These are phyloP conservation scores for Chrysina gloriosa DNA, from an alignment of 2,888 invertebrate species.

Conservation along the genomic window DNA sequence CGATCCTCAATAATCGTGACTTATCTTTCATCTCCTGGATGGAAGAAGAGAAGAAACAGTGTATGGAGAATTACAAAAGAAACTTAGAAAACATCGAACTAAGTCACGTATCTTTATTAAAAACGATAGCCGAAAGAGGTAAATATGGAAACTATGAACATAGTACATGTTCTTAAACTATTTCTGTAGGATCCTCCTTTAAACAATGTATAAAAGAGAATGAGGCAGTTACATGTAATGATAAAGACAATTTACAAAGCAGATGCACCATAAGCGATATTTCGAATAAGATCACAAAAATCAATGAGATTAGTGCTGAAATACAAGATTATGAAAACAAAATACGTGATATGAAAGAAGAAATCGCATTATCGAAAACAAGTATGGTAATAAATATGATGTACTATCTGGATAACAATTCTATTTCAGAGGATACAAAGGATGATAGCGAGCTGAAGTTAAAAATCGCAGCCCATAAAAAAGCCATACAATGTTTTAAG, in stretches of 20 bases:
- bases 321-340: background rate
- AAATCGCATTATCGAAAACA: background rate
- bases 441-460: background rate
- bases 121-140: background rate
- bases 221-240: background rate
- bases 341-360: background rate
- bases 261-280: background rate
- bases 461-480: slow-evolving; percentile 4
- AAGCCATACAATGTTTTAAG: slow-evolving; percentile 4
- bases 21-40: background rate
- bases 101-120: background rate
- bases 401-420: background rate
- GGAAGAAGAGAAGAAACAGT: background rate
- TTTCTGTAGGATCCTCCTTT: background rate
- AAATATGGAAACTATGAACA: background rate
- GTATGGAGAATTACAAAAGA: background rate
- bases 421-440: background rate
- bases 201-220: background rate
- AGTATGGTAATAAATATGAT: background rate
- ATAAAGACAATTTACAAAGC: background rate
- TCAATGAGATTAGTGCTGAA: background rate
- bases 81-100: background rate
- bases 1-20: too few species aligned
- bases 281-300: background rate
- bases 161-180: background rate